Conservation (phyloP, 2,797 vertebrate species). For the Epinephelus coioides region DNA sequence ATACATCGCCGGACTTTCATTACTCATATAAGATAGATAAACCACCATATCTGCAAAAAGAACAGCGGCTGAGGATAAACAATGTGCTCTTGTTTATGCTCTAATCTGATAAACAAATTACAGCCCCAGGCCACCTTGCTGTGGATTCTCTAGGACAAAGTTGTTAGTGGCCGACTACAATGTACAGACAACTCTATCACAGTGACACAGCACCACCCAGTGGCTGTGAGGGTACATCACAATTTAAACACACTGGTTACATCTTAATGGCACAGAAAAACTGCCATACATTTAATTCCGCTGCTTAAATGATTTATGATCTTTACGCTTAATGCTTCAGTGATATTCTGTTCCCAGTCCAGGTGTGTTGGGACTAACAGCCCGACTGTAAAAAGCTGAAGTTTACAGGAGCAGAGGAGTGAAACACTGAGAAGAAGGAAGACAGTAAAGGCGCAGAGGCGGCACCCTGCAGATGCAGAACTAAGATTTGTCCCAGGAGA, state of each 20-base stretch:
- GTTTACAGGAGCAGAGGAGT: background rate
- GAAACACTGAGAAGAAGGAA: background rate
- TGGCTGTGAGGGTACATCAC: conserved; percentile 58
- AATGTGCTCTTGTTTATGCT: conserved; percentile 39
- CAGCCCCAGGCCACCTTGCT: conserved; percentile 28
- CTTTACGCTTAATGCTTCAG: background rate
- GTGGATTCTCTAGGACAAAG: conserved; percentile 27
- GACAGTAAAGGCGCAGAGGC: background rate
- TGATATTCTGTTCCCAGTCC: conserved; percentile 13
- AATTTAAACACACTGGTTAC: conserved; percentile 3
- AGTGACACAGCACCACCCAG: conserved; percentile 78
- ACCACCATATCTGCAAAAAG: conserved; percentile 30
- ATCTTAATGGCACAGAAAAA: background rate
- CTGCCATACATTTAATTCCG: conserved; percentile 1
- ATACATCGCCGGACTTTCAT: conserved; percentile 36
- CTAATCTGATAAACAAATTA: conserved; percentile 59
- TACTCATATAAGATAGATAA: conserved; percentile 42
- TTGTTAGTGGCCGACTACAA: no score
- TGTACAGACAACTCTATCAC: background rate
- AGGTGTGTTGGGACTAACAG: conserved; percentile 13
- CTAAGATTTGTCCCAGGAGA: conserved; percentile 4
- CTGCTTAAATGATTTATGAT: conserved; percentile 30
- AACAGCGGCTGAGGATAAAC: conserved; percentile 34
- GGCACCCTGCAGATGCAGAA: conserved; percentile 2
- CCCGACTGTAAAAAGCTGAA: background rate